phyloP scores from a whole-genome alignment of 2,888 invertebrate genomes.

The Mystacides longicornis region DNA sequence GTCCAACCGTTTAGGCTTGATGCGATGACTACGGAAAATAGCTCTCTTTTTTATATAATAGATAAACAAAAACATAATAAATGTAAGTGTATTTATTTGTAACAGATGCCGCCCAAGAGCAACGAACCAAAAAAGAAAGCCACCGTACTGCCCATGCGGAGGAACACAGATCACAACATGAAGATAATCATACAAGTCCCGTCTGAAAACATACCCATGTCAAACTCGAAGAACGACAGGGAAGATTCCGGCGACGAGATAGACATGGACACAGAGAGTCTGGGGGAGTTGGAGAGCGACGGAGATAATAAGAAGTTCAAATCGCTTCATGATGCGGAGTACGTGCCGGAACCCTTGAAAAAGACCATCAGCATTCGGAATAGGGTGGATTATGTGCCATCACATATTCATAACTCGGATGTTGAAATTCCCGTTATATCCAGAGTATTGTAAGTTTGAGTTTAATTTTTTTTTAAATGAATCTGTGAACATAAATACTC shows the following conservation, averaged over 20 bases:
- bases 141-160: conserved; percentile 41
- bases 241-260: conserved; percentile 27
- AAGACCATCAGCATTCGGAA: conserved; percentile 24
- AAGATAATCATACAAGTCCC: conserved; percentile 44
- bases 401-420: conserved; percentile 36
- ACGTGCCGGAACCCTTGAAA: conserved; percentile 33
- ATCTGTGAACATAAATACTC: neutral
- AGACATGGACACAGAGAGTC: conserved; percentile 34
- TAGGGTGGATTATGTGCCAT: conserved; percentile 35
- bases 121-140: conserved; percentile 40
- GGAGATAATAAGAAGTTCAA: conserved; percentile 28
- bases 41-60: too few relatives aligned
- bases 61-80: too few relatives aligned
- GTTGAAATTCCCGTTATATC: conserved; percentile 11
- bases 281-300: conserved; percentile 34
- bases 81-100: conserved; percentile 29
- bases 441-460: conserved; percentile 21
- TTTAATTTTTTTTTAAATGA: neutral
- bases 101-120: conserved; percentile 44
- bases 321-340: conserved; percentile 30
- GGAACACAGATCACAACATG: conserved; percentile 34
- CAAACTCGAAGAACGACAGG: conserved; percentile 11
- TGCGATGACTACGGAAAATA: too few relatives aligned
- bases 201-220: conserved; percentile 17
- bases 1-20: too few relatives aligned